Conservation (phyloP, 2,888 invertebrate genomes). For the Chrysina gloriosa region DNA sequence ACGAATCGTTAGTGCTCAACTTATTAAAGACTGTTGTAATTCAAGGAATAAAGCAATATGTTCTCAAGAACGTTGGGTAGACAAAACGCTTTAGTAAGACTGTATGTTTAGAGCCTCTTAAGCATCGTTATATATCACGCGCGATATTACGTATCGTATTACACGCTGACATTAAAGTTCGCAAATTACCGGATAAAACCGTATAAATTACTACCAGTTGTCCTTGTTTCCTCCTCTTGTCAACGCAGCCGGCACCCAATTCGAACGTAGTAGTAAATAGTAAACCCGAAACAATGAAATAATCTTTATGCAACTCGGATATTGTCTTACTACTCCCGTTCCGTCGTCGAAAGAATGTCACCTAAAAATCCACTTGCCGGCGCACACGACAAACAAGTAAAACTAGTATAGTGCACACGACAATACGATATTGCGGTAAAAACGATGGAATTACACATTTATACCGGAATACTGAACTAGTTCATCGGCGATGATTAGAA, state of each 20-base stretch:
- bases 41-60: too few species aligned
- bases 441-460: constrained; percentile 27
- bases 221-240: background rate
- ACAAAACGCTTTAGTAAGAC: too few species aligned
- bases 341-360: constrained; percentile 42
- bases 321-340: constrained; percentile 45
- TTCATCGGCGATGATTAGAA: constrained; percentile 34
- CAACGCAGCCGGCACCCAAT: background rate
- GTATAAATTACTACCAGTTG: background rate
- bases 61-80: too few species aligned
- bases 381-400: constrained; percentile 17
- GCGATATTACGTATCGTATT: too few species aligned
- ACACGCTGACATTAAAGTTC: background rate
- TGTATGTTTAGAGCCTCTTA: too few species aligned
- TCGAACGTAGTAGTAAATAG: background rate
- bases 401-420: constrained; percentile 27
- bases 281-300: constrained; percentile 26
- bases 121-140: too few species aligned
- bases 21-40: too few species aligned
- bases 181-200: constrained; percentile 2
- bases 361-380: constrained; percentile 40
- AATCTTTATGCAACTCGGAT: constrained; percentile 34
- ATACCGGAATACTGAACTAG: constrained; percentile 41
- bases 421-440: constrained; percentile 26
- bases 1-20: too few species aligned